Evolutionary conservation across 2,797 vertebrate species (phyloP).

Genomic region (Brachymystax lenok): DNA sequence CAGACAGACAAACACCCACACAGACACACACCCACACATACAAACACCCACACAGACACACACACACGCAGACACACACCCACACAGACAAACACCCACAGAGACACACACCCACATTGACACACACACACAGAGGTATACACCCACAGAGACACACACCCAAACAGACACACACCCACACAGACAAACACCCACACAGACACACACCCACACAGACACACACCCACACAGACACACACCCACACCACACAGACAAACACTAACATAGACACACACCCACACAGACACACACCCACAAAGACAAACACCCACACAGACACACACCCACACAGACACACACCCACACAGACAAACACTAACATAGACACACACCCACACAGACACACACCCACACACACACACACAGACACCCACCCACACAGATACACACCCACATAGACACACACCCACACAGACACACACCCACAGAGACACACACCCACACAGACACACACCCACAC

Average conservation of each 20-base stretch:
- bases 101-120: not conserved
- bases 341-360: conserved; percentile 4
- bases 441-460: no score
- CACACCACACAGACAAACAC: conserved; percentile 5
- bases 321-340: not conserved
- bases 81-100: conserved; percentile 7
- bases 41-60: not conserved
- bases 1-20: no score
- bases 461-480: no score
- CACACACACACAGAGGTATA: not conserved
- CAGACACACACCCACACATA: no score
- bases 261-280: not conserved
- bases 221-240: not conserved
- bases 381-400: not conserved
- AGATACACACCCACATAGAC: no score
- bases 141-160: not conserved
- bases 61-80: not conserved
- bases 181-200: conserved; percentile 8
- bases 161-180: not conserved
- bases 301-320: no score
- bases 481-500: no score
- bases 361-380: conserved; percentile 8
- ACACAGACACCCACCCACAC: no score
- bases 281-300: conserved; percentile 12
- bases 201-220: no score